phyloP scores from a whole-genome alignment of 2,113 vertebrate species.

The Xiphophorus maculatus region DNA sequence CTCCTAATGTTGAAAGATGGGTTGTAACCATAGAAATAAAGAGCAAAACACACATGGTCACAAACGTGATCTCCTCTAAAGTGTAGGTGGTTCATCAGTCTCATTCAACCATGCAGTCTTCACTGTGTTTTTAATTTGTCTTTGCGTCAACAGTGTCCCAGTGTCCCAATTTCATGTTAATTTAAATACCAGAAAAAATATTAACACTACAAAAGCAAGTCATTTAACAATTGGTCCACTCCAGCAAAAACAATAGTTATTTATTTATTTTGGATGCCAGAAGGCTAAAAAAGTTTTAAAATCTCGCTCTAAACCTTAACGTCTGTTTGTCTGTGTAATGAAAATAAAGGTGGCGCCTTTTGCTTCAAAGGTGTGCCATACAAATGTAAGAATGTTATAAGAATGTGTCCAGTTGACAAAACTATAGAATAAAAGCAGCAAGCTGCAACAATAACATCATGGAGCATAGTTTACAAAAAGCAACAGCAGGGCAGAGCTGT shows the following conservation, averaged over 20 bases:
- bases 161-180: background rate
- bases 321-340: background rate
- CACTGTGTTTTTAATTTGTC: background rate
- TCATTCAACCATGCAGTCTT: background rate
- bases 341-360: background rate
- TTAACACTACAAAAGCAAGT: background rate
- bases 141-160: constrained; percentile 9
- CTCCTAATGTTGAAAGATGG: constrained; percentile 4
- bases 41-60: constrained; percentile 19
- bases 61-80: background rate
- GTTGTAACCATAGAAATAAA: constrained; percentile 27
- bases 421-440: background rate
- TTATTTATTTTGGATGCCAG: background rate
- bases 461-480: background rate
- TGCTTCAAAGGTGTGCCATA: too few relatives aligned
- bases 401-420: background rate
- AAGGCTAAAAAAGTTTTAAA: background rate
- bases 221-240: too few relatives aligned
- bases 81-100: background rate
- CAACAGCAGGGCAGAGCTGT: constrained; percentile 3
- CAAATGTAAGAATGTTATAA: too few relatives aligned
- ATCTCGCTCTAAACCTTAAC: background rate
- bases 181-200: too few relatives aligned
- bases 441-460: background rate
- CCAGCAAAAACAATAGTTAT: background rate